A percentile compares a stretch with the other conserved stretches of the same genome.
Conservation (phyloP, 2,888 invertebrate species). For the Sinelater perroti region DNA sequence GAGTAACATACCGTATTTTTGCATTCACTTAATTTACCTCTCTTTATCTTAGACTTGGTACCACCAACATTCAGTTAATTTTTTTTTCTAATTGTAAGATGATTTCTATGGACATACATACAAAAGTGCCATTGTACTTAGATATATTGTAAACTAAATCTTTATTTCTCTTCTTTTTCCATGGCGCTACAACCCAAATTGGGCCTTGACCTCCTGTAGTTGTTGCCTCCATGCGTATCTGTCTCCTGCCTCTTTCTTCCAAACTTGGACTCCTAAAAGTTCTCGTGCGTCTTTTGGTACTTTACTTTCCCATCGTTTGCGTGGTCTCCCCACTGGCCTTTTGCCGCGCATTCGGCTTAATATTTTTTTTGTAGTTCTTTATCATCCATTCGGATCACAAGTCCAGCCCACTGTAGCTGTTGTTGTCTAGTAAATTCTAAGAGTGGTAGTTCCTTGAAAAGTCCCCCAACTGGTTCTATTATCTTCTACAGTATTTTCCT, state of each 20-base stretch:
- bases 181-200: background rate
- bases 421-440: slow-evolving; percentile 2
- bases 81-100: no score
- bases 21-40: no score
- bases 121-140: no score
- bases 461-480: background rate
- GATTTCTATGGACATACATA: no score
- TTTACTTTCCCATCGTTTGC: background rate
- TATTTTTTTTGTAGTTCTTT: no score
- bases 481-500: background rate
- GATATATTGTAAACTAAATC: no score
- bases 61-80: no score
- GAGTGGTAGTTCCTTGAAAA: background rate
- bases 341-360: no score
- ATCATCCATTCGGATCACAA: background rate
- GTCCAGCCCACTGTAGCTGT: background rate
- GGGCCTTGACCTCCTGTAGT: background rate
- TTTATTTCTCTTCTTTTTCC: no score
- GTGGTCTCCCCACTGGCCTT: slow-evolving; percentile 2
- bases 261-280: slow-evolving; percentile 1
- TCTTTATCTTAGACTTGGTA: no score
- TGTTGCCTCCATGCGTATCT: background rate
- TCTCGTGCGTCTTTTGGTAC: background rate
- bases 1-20: no score
- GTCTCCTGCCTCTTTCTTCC: background rate